These are phyloP conservation scores for Hypocryptadius cinnamomeus DNA, from an alignment of 2,113 vertebrate genomes.

Conservation along the genomic window DNA sequence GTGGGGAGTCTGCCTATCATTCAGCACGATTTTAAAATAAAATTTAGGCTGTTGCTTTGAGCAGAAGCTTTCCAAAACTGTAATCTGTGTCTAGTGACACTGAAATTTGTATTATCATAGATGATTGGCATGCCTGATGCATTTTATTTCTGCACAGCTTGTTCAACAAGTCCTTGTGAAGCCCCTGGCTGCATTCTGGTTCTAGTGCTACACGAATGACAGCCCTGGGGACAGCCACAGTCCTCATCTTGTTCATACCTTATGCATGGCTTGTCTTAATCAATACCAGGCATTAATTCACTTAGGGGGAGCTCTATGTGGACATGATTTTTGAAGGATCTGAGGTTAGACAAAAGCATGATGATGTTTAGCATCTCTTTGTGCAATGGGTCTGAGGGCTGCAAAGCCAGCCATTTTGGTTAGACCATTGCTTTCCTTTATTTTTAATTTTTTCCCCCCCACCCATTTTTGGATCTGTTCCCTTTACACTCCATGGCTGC, in stretches of 20 bases:
- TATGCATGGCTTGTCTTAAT: background rate
- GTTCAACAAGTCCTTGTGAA: background rate
- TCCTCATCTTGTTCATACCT: background rate
- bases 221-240: background rate
- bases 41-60: background rate
- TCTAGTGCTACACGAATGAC: background rate
- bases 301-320: background rate
- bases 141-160: background rate
- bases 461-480: background rate
- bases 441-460: background rate
- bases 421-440: background rate
- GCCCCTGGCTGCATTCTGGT: background rate
- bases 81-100: constrained; percentile 1
- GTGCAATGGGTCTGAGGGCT: background rate
- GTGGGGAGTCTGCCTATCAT: background rate
- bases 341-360: background rate
- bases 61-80: constrained; percentile 14
- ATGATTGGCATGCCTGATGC: background rate
- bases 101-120: background rate
- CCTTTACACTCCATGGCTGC: background rate
- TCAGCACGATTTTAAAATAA: background rate
- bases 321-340: background rate
- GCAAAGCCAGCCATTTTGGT: background rate
- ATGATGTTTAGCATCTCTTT: background rate
- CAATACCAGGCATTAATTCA: background rate